Conservation (phyloP, 2,113 vertebrate species). For the Mionectes macconnelli region DNA sequence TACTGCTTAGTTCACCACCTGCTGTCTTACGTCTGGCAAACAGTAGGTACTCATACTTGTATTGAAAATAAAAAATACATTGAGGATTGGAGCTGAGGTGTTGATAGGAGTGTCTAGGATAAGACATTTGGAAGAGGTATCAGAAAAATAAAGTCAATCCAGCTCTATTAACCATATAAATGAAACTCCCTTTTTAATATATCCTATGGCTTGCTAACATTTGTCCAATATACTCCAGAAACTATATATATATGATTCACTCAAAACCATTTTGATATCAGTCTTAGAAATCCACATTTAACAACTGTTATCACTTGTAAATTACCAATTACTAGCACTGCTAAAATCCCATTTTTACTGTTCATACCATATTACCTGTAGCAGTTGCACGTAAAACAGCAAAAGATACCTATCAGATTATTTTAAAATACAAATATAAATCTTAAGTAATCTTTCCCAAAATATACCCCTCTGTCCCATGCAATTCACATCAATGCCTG, state of each 20-base stretch:
- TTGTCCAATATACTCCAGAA: not conserved
- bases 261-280: not conserved
- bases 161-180: not conserved
- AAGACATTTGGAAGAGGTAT: not conserved
- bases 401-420: not conserved
- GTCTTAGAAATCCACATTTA: conserved; percentile 58
- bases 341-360: conserved; percentile 30
- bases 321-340: not conserved
- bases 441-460: conserved; percentile 21
- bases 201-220: not conserved
- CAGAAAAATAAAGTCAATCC: not conserved
- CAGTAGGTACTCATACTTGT: fast-evolving
- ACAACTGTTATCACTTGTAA: conserved; percentile 41
- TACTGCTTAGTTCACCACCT: not conserved
- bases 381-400: not conserved
- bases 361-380: not conserved
- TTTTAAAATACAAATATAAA: conserved; percentile 42
- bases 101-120: not conserved
- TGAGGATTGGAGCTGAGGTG: fast-evolving
- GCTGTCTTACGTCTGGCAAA: not conserved
- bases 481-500: conserved; percentile 47
- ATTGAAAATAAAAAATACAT: not conserved
- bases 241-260: not conserved
- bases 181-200: not conserved
- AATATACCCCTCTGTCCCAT: conserved; percentile 25